A percentile compares a stretch with the other conserved stretches of the same genome.
Conservation (phyloP, 2,888 invertebrate genomes). For the Aethes cnicana region DNA sequence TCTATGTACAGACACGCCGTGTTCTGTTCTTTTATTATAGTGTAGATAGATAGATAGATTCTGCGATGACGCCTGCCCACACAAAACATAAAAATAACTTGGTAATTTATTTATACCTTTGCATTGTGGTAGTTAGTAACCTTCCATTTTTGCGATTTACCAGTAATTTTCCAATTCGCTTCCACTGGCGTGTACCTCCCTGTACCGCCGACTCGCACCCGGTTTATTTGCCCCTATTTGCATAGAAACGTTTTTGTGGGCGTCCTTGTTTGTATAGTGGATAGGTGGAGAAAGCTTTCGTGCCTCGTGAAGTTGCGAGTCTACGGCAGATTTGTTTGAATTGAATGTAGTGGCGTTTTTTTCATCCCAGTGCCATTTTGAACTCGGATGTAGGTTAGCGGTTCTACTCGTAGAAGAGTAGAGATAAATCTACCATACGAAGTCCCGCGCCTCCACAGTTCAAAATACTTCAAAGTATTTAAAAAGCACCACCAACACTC, state of each 20-base stretch:
- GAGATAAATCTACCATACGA: too few relatives aligned
- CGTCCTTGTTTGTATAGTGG: conserved; percentile 78
- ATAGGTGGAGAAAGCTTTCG: conserved; percentile 74
- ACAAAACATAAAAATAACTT: too few relatives aligned
- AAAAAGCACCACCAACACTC: too few relatives aligned
- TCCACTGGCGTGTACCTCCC: conserved; percentile 44
- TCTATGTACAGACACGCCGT: too few relatives aligned
- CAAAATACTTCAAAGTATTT: too few relatives aligned
- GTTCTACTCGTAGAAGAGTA: conserved; percentile 9
- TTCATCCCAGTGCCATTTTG: conserved; percentile 41
- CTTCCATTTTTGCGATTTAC: too few relatives aligned
- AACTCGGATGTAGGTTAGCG: conserved; percentile 19
- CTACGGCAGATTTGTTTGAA: conserved; percentile 70
- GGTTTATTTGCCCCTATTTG: conserved; percentile 81
- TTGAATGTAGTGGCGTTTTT: conserved; percentile 47
- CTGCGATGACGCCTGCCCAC: too few relatives aligned
- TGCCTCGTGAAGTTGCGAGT: conserved; percentile 54
- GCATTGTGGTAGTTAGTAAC: too few relatives aligned
- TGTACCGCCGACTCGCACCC: conserved; percentile 60
- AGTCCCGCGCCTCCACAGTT: too few relatives aligned
- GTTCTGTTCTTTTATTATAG: too few relatives aligned
- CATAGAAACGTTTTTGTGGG: conserved; percentile 82
- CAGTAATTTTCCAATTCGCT: conserved; percentile 24
- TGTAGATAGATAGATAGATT: too few relatives aligned
- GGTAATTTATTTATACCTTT: too few relatives aligned